Conservation (phyloP, 2,113 vertebrate genomes). For the Amphiprion percula region DNA sequence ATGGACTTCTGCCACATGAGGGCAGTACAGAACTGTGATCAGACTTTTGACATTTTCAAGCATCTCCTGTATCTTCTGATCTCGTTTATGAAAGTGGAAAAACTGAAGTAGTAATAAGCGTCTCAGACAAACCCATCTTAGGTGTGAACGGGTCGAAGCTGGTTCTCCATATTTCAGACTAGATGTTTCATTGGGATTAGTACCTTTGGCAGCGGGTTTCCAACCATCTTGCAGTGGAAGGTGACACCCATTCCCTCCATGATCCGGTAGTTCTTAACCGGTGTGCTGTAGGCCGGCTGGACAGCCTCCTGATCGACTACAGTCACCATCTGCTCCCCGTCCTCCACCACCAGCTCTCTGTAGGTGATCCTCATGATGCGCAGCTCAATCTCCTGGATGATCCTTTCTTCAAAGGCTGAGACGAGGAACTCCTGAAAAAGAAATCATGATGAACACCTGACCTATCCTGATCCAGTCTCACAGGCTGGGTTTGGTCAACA, state of each 20-base stretch:
- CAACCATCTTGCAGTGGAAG: constrained; percentile 95
- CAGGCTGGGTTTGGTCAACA: no score
- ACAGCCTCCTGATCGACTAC: constrained; percentile 89
- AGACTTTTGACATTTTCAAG: no score
- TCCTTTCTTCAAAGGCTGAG: constrained; percentile 95
- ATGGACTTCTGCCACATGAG: no score
- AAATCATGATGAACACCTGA: not conserved
- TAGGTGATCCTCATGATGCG: constrained; percentile 95
- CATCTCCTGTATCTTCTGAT: no score
- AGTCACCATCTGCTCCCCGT: constrained; percentile 92
- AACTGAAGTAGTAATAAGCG: no score
- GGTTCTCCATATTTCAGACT: no score
- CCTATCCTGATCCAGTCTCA: no score
- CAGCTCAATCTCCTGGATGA: constrained; percentile 97
- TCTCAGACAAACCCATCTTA: not conserved
- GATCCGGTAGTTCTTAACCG: constrained; percentile 95
- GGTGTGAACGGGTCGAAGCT: no score
- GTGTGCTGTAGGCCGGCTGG: constrained; percentile 90
- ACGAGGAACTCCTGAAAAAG: constrained; percentile 91
- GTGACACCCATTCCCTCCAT: constrained; percentile 96
- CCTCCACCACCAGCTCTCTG: constrained; percentile 92
- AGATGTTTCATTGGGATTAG: not conserved
- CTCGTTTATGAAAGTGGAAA: no score
- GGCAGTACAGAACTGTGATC: no score
- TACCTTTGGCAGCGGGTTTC: constrained; percentile 96